A percentile compares a stretch with the other conserved stretches of the same genome.
Conservation (phyloP, 2,797 vertebrate genomes). For the Poliocrania exsul region DNA sequence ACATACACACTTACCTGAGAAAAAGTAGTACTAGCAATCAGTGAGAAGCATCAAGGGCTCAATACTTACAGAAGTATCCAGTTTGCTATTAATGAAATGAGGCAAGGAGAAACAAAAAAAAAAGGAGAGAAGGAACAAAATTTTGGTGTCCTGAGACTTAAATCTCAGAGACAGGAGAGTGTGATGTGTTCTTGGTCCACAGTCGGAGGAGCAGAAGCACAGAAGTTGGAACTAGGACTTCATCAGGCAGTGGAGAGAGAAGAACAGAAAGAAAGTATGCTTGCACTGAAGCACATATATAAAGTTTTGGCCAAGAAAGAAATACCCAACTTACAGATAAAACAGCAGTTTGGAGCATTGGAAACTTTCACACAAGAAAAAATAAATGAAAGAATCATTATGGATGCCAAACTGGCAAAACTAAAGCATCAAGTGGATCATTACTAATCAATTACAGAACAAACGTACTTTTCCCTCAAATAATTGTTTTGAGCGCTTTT, state of each 20-base stretch:
- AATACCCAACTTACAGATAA: background rate
- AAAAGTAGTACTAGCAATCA: background rate
- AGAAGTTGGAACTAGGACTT: background rate
- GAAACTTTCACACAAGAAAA: background rate
- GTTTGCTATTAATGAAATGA: background rate
- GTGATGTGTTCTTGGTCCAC: background rate
- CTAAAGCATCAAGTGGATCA: background rate
- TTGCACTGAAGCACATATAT: background rate
- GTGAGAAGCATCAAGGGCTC: background rate
- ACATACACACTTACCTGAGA: background rate
- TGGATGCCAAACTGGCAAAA: background rate
- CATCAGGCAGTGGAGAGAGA: background rate
- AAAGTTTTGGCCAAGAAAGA: background rate
- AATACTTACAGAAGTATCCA: background rate
- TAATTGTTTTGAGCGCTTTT: background rate
- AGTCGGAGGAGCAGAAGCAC: background rate
- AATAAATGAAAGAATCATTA: background rate
- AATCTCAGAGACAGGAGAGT: background rate
- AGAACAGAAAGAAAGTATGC: background rate
- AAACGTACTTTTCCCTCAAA: background rate
- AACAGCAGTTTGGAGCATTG: background rate
- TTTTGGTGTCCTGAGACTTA: background rate
- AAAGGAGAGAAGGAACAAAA: background rate
- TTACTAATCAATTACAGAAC: background rate
- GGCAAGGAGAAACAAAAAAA: background rate